Percentiles rank a stretch among this genome's conserved stretches.
Conservation (phyloP, 2,888 invertebrate genomes). For the Scaptomyza tumidula region DNA sequence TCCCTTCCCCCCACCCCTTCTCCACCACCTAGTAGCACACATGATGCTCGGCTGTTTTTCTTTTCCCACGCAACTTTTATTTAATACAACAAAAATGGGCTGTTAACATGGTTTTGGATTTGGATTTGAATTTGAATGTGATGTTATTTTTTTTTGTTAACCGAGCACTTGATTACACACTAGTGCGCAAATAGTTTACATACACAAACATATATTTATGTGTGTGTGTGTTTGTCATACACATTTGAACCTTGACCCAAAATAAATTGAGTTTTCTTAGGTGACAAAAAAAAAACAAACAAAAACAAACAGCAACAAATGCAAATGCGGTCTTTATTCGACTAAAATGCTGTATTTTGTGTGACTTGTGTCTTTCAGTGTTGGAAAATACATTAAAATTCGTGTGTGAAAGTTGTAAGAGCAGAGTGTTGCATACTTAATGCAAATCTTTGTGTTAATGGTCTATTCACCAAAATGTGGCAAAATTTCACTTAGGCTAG, state of each 20-base stretch:
- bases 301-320: constrained; percentile 14
- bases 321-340: constrained; percentile 33
- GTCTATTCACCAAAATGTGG: neutral
- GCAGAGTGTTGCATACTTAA: constrained; percentile 12
- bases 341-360: constrained; percentile 15
- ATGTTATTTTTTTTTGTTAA: constrained; percentile 30
- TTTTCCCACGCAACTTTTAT: constrained; percentile 58
- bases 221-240: neutral
- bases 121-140: constrained; percentile 46
- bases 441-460: constrained; percentile 5
- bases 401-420: neutral
- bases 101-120: constrained; percentile 54
- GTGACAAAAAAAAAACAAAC: constrained; percentile 19
- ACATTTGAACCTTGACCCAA: constrained; percentile 49
- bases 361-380: constrained; percentile 12
- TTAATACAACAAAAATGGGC: constrained; percentile 77
- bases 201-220: neutral
- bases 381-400: constrained; percentile 30
- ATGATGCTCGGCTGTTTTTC: neutral
- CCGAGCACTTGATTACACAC: constrained; percentile 48
- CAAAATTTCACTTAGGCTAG: neutral
- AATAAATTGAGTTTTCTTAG: constrained; percentile 64
- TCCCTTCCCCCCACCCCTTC: neutral
- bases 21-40: no score
- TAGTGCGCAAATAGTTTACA: neutral